Conservation (phyloP, 2,888 invertebrate genomes). For the Tachystola acroxantha region DNA sequence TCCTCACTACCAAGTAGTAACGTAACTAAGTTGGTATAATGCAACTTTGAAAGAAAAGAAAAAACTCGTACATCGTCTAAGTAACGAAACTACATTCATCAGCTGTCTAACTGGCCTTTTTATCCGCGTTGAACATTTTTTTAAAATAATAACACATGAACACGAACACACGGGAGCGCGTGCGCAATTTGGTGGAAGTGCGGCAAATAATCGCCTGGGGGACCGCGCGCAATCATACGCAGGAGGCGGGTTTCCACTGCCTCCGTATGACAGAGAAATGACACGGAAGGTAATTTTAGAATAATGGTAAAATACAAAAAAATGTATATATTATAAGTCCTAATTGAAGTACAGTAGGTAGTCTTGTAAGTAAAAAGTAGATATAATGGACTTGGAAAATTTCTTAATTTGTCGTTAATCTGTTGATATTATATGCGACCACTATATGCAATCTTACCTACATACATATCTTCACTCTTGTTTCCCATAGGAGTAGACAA, state of each 20-base stretch:
- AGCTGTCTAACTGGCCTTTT: constrained; percentile 37
- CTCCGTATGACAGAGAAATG: not conserved
- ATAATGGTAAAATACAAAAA: no score
- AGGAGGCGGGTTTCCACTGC: constrained; percentile 10
- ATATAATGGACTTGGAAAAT: no score
- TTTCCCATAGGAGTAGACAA: no score
- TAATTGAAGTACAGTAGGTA: no score
- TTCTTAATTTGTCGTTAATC: no score
- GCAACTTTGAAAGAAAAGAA: not conserved
- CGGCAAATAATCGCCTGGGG: constrained; percentile 66
- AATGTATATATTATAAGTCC: no score
- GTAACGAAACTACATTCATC: constrained; percentile 4
- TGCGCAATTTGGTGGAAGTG: constrained; percentile 68
- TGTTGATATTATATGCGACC: no score
- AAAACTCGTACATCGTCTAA: not conserved
- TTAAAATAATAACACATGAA: constrained; percentile 35
- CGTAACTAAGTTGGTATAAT: no score
- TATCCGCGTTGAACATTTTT: constrained; percentile 33
- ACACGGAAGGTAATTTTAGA: not conserved
- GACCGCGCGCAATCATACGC: constrained; percentile 49
- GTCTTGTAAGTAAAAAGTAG: no score
- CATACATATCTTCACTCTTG: no score
- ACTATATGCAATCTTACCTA: no score
- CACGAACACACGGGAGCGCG: constrained; percentile 43
- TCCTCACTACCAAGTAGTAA: no score